Evolutionary conservation across 1,140 invertebrate species (phyloP), one percentile per base, ranked within the genome.

Genomic region (Sinella curviseta): DNA sequence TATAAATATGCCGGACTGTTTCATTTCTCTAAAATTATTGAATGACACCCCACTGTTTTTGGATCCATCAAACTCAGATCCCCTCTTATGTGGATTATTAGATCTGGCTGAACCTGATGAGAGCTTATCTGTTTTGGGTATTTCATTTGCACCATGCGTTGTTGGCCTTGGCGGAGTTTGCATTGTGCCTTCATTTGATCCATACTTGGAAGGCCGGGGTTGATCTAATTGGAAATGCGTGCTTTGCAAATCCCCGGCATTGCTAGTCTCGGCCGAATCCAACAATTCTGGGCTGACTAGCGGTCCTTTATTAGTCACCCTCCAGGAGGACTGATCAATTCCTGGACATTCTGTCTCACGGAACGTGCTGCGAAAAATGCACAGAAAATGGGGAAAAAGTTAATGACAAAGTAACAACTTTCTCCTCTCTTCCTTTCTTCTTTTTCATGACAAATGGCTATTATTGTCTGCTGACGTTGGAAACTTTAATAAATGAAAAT

Each of bases 281-380:
- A 77, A 33, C 8, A 70, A 74, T 30, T 77, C 79, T 0, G 65
- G 16, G 28, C 30, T 57, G 33, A 28, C 26, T 30, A 80, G 48
- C 0, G 79, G 79, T 3, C 79, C 79, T 74, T 80, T 80, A 24
- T 67, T 80, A 34, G 65, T 77, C 30, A 4, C 24, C 30, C 79
- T 57, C 65, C 48, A 28, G 24, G 16, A 39, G 33, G 14, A 26
- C 65, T 48, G 30, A 35, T 80, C 76, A 70, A 80, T 77, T 35
- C 79, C 79, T 24, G 79, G 79, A 65, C 79, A 80, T 3, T 80
- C 79, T 20, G 36, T 39, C 36, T 80, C 79, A 14, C 70, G 33
- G 26, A 80, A 80, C 36, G 75, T 77, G 67, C 30, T 55, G 30
- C 48, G 31, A n/a, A 67, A 65, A 4, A 24, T n/a, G n/a, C n/a